Evolutionary conservation across 2,888 invertebrate genomes (phyloP), one percentile per base, ranked within the genome.

Genomic region (Arge pagana): DNA sequence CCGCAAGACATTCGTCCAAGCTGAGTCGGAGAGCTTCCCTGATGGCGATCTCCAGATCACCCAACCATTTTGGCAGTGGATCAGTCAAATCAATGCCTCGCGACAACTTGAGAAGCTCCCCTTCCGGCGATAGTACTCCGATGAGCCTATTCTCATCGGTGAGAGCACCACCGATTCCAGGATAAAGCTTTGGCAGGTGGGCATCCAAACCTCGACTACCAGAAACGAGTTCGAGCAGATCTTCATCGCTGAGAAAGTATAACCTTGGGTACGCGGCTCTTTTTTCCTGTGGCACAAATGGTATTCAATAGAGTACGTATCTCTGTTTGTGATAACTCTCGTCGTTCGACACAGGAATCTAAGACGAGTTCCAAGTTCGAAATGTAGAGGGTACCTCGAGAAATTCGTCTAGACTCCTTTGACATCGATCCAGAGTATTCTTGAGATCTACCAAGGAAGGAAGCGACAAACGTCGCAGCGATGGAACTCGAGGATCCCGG

Each of bases 161-260:
- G 36, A 85, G 80, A 3, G 97, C 90, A 18, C 83, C 84, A 52
- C 89, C 85, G 50, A 93, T 88, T 1, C 95, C 95, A 23, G 96
- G 93, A 77, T 97, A 99, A 13, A 99, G 80, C 77, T 99, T 99
- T 76, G 95, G 95, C 60, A 99, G 83, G 75, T 99, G 98, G 0
- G 89, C 84, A 76, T 97, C 95, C 74, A 99, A 45, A 3, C 72
- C 70, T 48, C 64, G 66, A 6, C 58, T 65, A 3, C 69, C 72
- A n/a, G 76, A 75, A 35, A 99, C 83, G 55, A 99, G 85, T 80
- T 99, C 98, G 52, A 99, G 79, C 49, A 99, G 81, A 77, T 99
- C 99, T 69, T 99, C 99, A 71, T 99, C 98, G 54, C 96, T 96
- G 57, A 99, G 82, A 74, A 99, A 99, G 73, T 97, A 95, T 65